Evolutionary conservation across 1,140 invertebrate genomes (phyloP).

Genomic region (Xylocopa sonorina): DNA sequence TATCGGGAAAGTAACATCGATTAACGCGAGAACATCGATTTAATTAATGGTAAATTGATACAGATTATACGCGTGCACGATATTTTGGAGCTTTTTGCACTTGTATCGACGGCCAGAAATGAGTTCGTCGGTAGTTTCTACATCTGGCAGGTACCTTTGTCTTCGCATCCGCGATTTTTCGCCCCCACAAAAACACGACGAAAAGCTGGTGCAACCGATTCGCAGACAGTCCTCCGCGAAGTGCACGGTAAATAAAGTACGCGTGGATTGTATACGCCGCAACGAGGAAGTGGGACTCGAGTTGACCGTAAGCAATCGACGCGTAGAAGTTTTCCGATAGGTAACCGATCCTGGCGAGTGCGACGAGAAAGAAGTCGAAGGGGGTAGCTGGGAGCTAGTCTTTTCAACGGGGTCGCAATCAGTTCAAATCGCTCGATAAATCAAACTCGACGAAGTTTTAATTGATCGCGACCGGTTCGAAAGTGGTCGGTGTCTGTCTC

Average conservation of each 20-base stretch:
- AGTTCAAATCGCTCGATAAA: conserved; percentile 46
- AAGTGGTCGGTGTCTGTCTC: conserved; percentile 7
- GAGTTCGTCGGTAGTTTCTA: too few species aligned
- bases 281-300: conserved; percentile 8
- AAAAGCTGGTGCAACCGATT: conserved; percentile 1
- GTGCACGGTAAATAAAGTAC: conserved; percentile 7
- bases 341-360: neutral
- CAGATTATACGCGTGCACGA: too few species aligned
- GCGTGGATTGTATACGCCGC: neutral
- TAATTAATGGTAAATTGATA: too few species aligned
- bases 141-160: too few species aligned
- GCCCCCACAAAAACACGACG: neutral
- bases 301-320: conserved; percentile 2
- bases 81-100: too few species aligned
- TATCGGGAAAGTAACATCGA: too few species aligned
- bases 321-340: conserved; percentile 2
- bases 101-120: too few species aligned
- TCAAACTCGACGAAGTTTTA: conserved; percentile 37
- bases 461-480: conserved; percentile 35
- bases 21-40: too few species aligned
- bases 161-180: too few species aligned
- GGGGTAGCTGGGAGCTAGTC: neutral
- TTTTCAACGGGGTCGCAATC: conserved; percentile 13
- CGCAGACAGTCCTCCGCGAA: neutral
- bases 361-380: neutral